Conservation (phyloP, 2,888 invertebrate species). For the Tuta absoluta region DNA sequence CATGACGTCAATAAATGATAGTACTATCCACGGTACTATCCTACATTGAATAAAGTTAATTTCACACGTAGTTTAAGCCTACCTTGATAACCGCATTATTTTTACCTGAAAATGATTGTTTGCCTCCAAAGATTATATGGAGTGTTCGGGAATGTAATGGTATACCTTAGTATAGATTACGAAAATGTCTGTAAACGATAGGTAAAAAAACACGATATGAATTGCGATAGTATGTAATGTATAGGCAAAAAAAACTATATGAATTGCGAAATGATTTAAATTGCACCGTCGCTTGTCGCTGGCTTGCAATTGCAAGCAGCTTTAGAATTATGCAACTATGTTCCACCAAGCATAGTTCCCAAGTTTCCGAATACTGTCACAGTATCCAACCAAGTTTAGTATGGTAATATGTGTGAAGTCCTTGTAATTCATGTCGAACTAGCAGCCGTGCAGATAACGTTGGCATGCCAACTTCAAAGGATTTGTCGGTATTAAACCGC, state of each 20-base stretch:
- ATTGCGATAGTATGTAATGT: conserved; percentile 27
- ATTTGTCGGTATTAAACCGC: conserved; percentile 37
- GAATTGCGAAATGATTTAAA: conserved; percentile 8
- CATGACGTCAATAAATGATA: too few species aligned
- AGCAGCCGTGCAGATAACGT: conserved; percentile 32
- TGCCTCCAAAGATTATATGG: too few species aligned
- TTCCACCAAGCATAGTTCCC: not conserved
- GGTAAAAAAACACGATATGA: conserved; percentile 28
- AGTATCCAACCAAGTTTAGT: conserved; percentile 31
- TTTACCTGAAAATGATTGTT: too few species aligned
- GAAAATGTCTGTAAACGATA: conserved; percentile 31
- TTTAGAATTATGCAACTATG: not conserved
- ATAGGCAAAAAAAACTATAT: conserved; percentile 29
- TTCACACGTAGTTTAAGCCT: too few species aligned
- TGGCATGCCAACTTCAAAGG: conserved; percentile 37
- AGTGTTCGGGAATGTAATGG: too few species aligned
- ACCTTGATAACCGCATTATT: too few species aligned
- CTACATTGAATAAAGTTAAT: too few species aligned
- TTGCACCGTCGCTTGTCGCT: not conserved
- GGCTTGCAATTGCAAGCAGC: not conserved
- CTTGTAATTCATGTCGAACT: conserved; percentile 20
- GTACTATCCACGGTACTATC: too few species aligned
- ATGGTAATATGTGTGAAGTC: conserved; percentile 43
- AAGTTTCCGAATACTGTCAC: conserved; percentile 1
- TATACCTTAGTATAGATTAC: not conserved